phyloP scores from a whole-genome alignment of 2,888 invertebrate genomes.

The Pachycephus smyrnensis region DNA sequence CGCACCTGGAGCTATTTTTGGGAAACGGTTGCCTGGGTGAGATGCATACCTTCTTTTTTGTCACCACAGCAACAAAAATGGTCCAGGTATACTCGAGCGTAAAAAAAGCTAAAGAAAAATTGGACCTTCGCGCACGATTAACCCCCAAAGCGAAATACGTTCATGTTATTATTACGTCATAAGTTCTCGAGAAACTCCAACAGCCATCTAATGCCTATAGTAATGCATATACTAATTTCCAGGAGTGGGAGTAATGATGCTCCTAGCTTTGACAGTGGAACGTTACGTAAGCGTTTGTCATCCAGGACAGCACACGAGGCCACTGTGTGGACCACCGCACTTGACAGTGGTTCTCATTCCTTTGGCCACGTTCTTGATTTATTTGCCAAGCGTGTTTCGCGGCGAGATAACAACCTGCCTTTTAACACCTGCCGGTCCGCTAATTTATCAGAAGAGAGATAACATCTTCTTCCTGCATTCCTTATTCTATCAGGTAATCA shows the following conservation, averaged over 20 bases:
- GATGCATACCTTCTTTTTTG: too few relatives aligned
- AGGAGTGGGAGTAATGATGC: conserved; percentile 83
- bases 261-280: conserved; percentile 79
- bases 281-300: conserved; percentile 82
- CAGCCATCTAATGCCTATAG: background rate
- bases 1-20: conserved; percentile 77
- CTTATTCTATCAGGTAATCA: conserved; percentile 68
- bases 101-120: too few relatives aligned
- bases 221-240: conserved; percentile 17
- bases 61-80: too few relatives aligned
- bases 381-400: conserved; percentile 77
- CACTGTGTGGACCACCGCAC: conserved; percentile 75
- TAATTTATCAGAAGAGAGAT: conserved; percentile 72
- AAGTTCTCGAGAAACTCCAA: background rate
- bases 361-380: conserved; percentile 74
- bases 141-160: background rate
- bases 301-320: conserved; percentile 74
- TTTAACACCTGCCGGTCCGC: conserved; percentile 67
- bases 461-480: conserved; percentile 69
- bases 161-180: background rate
- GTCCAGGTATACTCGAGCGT: too few relatives aligned
- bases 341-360: conserved; percentile 76
- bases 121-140: too few relatives aligned
- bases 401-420: conserved; percentile 72
- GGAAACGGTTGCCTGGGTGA: conserved; percentile 78